Conservation (phyloP, 2,888 invertebrate species). For the Mechanitis messenoides region DNA sequence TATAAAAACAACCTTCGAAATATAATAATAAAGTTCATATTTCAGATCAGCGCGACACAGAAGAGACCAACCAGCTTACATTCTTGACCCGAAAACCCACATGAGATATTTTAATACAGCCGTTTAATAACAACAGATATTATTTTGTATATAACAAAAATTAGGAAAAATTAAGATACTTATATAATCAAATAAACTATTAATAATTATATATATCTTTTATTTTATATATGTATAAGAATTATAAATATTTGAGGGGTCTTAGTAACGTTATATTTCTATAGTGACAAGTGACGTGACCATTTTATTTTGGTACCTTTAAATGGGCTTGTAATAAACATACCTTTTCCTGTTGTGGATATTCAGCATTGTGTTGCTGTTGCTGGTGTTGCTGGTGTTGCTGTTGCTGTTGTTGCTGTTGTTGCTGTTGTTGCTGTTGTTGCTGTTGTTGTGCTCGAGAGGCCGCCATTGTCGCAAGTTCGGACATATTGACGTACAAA, state of each 20-base stretch:
- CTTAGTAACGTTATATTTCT: too few relatives aligned
- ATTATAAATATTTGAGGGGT: too few relatives aligned
- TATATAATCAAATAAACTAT: background rate
- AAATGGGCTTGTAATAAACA: background rate
- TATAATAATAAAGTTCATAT: constrained; percentile 11
- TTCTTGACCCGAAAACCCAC: constrained; percentile 45
- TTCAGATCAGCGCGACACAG: constrained; percentile 44
- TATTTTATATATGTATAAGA: too few relatives aligned
- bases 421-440: constrained; percentile 60
- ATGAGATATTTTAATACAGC: constrained; percentile 51
- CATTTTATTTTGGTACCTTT: too few relatives aligned
- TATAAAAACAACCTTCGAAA: too few relatives aligned
- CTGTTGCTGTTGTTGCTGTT: constrained; percentile 41
- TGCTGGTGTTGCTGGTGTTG: constrained; percentile 51
- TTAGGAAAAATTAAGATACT: background rate
- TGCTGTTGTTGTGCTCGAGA: constrained; percentile 75
- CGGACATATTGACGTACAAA: constrained; percentile 94
- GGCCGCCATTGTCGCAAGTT: constrained; percentile 88
- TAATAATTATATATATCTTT: too few relatives aligned
- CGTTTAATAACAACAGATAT: constrained; percentile 7
- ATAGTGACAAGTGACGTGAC: too few relatives aligned
- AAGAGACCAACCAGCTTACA: constrained; percentile 40
- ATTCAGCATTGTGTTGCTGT: constrained; percentile 70
- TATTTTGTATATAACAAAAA: background rate
- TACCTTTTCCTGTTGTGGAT: constrained; percentile 76